Conservation (phyloP, 2,888 invertebrate genomes). For the Clistopyga incitator region DNA sequence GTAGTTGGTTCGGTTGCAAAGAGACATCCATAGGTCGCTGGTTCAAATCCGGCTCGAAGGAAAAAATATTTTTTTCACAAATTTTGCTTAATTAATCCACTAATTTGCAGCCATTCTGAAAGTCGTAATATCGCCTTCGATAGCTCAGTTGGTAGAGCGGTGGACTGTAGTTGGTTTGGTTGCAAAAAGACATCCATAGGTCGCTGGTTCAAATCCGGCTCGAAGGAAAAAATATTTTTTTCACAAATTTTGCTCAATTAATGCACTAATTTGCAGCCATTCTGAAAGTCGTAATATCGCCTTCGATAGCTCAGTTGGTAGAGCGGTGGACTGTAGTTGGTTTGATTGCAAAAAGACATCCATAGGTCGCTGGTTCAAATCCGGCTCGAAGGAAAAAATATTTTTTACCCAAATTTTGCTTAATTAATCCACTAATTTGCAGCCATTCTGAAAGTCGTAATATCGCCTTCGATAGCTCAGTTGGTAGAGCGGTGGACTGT, state of each 20-base stretch:
- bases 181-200: constrained; percentile 78
- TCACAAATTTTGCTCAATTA: background rate
- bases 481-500: constrained; percentile 84
- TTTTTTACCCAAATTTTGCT: constrained; percentile 21
- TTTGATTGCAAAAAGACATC: constrained; percentile 69
- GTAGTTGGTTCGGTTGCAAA: constrained; percentile 69
- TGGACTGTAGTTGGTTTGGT: constrained; percentile 79
- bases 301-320: constrained; percentile 83
- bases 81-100: background rate
- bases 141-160: constrained; percentile 84
- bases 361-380: constrained; percentile 84
- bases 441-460: background rate
- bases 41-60: constrained; percentile 82
- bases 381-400: constrained; percentile 80
- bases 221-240: constrained; percentile 75
- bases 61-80: background rate
- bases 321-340: constrained; percentile 83
- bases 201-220: constrained; percentile 84
- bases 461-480: constrained; percentile 80
- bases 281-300: background rate
- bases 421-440: background rate
- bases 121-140: constrained; percentile 67
- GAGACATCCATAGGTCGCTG: constrained; percentile 82
- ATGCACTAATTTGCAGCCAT: background rate
- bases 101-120: background rate